phyloP scores from a whole-genome alignment of 2,888 invertebrate genomes.

The Agonum fuliginosum region DNA sequence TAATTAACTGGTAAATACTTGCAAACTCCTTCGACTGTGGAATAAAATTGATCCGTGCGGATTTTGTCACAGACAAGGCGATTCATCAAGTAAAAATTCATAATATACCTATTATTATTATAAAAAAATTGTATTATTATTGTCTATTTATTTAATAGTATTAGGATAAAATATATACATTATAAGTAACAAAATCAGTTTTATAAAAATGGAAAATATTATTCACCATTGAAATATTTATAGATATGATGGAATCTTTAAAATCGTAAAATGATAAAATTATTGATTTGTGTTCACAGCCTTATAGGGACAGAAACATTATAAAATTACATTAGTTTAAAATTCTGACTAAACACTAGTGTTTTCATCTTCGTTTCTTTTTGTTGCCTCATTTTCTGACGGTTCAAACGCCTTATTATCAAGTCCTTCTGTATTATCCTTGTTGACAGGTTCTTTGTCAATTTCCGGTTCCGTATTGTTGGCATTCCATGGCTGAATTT shows the following conservation, averaged over 20 bases:
- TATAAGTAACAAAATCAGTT: neutral
- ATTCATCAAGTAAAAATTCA: too few relatives aligned
- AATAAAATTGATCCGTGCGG: too few relatives aligned
- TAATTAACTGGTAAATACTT: too few relatives aligned
- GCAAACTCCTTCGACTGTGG: too few relatives aligned
- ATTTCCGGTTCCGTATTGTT: constrained; percentile 62
- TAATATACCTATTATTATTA: too few relatives aligned
- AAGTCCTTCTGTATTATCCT: constrained; percentile 26
- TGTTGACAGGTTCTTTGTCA: constrained; percentile 20
- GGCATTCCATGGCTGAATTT: constrained; percentile 84
- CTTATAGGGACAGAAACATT: neutral
- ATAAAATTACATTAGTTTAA: neutral
- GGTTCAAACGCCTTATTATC: constrained; percentile 52
- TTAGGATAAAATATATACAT: neutral
- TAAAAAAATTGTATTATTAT: neutral
- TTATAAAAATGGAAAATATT: neutral
- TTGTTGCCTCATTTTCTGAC: constrained; percentile 9
- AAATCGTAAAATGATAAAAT: neutral
- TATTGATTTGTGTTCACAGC: constrained; percentile 1
- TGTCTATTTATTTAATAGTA: neutral
- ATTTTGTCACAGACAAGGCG: too few relatives aligned
- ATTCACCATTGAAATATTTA: neutral
- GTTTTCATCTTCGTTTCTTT: constrained; percentile 52
- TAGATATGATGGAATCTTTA: neutral
- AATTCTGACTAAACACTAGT: constrained; percentile 30